Evolutionary conservation across 2,888 invertebrate genomes (phyloP).

Genomic region (Drosophila prolongata): DNA sequence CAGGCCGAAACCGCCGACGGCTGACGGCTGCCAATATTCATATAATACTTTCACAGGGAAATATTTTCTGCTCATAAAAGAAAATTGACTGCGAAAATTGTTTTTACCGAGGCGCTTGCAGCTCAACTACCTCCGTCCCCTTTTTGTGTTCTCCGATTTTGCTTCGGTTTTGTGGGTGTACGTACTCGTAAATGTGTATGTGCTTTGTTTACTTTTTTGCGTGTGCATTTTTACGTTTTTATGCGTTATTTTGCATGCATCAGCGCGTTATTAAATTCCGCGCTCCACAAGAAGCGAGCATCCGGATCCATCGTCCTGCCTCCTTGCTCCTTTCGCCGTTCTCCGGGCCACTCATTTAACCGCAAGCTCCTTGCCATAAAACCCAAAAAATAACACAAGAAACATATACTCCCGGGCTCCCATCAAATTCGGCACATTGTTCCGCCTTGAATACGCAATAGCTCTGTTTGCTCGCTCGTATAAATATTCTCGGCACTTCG

Average conservation of each 20-base stretch:
- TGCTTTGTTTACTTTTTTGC: conserved; percentile 71
- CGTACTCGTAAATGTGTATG: conserved; percentile 15
- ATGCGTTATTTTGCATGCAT: conserved; percentile 80
- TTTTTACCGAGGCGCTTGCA: conserved; percentile 67
- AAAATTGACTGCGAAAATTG: conserved; percentile 81
- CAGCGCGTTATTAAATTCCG: conserved; percentile 78
- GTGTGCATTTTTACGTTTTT: conserved; percentile 77
- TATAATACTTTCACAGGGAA: conserved; percentile 71
- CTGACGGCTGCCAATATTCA: conserved; percentile 65
- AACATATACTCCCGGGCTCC: conserved; percentile 9
- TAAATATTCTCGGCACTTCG: conserved; percentile 17
- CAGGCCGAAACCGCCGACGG: conserved; percentile 31
- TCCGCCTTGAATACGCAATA: conserved; percentile 27
- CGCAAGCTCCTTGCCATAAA: conserved; percentile 52
- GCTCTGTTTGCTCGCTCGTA: conserved; percentile 12
- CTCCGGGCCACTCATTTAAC: conserved; percentile 68
- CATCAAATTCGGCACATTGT: conserved; percentile 65
- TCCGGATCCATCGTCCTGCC: conserved; percentile 11
- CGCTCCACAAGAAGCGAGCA: conserved; percentile 29
- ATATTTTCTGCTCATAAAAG: conserved; percentile 78
- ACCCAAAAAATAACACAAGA: conserved; percentile 44
- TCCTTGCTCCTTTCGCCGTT: background rate
- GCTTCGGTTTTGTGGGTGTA: conserved; percentile 11
- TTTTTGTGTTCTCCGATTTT: background rate
- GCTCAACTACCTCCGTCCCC: conserved; percentile 40